Evolutionary conservation across 2,113 vertebrate genomes (phyloP), one percentile per base, ranked within the genome.

Genomic region (Pseudorectes ferrugineus): DNA sequence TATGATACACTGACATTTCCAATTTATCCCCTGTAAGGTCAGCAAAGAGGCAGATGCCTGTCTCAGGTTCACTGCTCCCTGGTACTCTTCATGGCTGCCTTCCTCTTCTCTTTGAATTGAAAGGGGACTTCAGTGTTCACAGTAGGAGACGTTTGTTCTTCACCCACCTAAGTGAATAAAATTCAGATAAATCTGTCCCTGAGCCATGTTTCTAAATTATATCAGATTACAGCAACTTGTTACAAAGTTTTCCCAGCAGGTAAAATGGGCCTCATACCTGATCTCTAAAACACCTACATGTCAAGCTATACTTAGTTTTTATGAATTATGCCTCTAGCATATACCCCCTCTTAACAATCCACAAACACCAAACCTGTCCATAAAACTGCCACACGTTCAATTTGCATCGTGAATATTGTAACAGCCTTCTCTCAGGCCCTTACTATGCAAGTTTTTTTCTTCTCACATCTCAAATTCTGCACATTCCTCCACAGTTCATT

Each of bases 261-360:
- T 88, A 90, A 94, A 85, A n/a, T 66, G 6, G 67, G 5, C 38
- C 17, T 88, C 62, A 49, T 36, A 42, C 8, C 26, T 88, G 58
- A 95, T 75, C 90, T 83, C 82, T 90, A 57, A 83, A 90, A 76
- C 49, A 57, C 66, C 88, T 73, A 26, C 9, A 25, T 48, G 25
- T 38, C 54, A 70, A 93, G 59, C 58, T 96, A 85, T 89, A 70
- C 75, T 92, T 93, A 93, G 90, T 52, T 75, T 93, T 68, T 57
- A 72, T 88, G 62, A 94, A 79, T 92, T 82, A 92, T 75, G 12
- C 45, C 33, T 79, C n/a, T 59, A 92, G 49, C 66, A 85, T 65
- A 49, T 76, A 62, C 12, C 31, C 6, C 11, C 5, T 76, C 49
- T 85, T 72, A 79, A 88, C 2, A 29, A 57, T 51, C 40, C 43